Conservation (phyloP, 2,797 vertebrate genomes). For the Lepus oiostolus region DNA sequence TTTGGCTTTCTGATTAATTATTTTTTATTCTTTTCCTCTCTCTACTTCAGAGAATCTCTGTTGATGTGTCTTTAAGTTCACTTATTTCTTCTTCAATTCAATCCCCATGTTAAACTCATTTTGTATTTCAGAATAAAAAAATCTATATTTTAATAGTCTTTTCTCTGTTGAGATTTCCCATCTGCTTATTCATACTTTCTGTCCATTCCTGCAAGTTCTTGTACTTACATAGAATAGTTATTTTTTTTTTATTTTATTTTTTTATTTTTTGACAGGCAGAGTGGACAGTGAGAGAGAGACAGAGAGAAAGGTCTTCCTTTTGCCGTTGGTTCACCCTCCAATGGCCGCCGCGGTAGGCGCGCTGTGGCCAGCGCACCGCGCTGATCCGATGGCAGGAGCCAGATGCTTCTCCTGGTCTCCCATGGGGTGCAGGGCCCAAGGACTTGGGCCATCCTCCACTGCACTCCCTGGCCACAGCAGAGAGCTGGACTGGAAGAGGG, state of each 20-base stretch:
- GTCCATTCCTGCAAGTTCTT: neutral
- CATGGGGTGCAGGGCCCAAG: too few relatives aligned
- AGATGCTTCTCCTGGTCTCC: too few relatives aligned
- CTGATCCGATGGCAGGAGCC: too few relatives aligned
- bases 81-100: neutral
- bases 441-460: too few relatives aligned
- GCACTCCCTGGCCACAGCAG: too few relatives aligned
- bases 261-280: too few relatives aligned
- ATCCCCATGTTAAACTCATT: neutral
- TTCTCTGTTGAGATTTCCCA: neutral
- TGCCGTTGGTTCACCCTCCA: too few relatives aligned
- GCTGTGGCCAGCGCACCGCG: too few relatives aligned
- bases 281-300: too few relatives aligned
- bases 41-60: neutral
- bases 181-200: neutral
- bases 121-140: neutral
- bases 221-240: constrained; percentile 18
- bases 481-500: too few relatives aligned
- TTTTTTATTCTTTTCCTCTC: neutral
- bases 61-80: neutral
- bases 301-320: too few relatives aligned
- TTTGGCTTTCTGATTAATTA: neutral
- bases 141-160: neutral
- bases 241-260: constrained; percentile 32
- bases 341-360: too few relatives aligned